These are phyloP conservation scores for Exephanes ischioxanthus DNA, from an alignment of 2,888 invertebrate species.

Conservation along the genomic window DNA sequence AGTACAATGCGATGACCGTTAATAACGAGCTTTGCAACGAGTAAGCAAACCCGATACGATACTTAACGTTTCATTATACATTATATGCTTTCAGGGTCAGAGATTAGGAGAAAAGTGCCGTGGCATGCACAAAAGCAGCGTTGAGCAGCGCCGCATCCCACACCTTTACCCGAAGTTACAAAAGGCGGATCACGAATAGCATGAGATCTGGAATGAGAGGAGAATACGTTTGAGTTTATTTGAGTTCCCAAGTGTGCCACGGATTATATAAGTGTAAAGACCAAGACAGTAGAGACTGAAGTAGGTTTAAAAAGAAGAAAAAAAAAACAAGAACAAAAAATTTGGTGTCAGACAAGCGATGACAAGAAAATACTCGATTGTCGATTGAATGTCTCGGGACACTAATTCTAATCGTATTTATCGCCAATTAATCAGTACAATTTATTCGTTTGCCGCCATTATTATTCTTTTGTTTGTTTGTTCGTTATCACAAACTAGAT, in stretches of 20 bases:
- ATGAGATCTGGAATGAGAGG: constrained; percentile 69
- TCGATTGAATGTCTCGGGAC: constrained; percentile 36
- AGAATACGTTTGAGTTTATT: constrained; percentile 70
- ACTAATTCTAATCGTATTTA: constrained; percentile 57
- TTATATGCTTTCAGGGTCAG: constrained; percentile 79
- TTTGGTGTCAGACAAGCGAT: constrained; percentile 43
- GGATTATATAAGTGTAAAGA: constrained; percentile 67
- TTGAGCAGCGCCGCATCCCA: constrained; percentile 82
- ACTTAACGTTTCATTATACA: too few species aligned
- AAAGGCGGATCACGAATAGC: constrained; percentile 80
- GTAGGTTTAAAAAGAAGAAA: constrained; percentile 52
- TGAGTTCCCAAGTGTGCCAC: constrained; percentile 68
- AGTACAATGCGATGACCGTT: too few species aligned
- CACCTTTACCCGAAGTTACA: constrained; percentile 83
- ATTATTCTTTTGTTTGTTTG: not conserved
- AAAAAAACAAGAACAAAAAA: constrained; percentile 27
- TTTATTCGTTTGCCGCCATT: constrained; percentile 40
- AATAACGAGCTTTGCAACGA: too few species aligned
- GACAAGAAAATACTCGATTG: constrained; percentile 39
- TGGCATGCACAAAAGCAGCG: constrained; percentile 84
- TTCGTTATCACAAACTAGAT: constrained; percentile 14
- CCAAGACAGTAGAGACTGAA: constrained; percentile 66
- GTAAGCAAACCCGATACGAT: too few species aligned
- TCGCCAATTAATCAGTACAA: constrained; percentile 49
- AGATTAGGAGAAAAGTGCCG: constrained; percentile 84